These are phyloP conservation scores for Marmota monax DNA, from an alignment of 2,113 vertebrate genomes.

Conservation along the genomic window DNA sequence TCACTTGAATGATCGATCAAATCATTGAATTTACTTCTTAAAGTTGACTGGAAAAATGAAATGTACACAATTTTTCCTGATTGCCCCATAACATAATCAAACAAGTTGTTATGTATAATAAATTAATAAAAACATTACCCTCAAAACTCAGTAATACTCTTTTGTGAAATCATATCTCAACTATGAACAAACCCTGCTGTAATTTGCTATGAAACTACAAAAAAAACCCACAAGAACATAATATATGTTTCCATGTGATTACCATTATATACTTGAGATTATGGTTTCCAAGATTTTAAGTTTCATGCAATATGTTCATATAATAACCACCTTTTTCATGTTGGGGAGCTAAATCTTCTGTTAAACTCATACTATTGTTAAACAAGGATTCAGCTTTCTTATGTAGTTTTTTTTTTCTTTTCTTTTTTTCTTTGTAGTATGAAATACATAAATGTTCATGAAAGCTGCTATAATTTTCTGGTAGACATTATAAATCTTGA, in stretches of 20 bases:
- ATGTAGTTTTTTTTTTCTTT: conserved; percentile 25
- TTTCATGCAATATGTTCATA: not conserved
- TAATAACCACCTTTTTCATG: not conserved
- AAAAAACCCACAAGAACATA: not conserved
- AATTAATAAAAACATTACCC: conserved; percentile 6
- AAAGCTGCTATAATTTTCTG: conserved; percentile 52
- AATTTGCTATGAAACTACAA: not conserved
- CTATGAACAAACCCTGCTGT: conserved; percentile 7
- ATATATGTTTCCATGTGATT: conserved; percentile 2
- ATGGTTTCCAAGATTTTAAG: not conserved
- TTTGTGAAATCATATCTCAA: not conserved
- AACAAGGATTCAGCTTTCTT: conserved; percentile 21
- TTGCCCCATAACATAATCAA: not conserved
- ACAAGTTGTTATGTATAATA: conserved; percentile 16
- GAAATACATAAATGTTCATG: conserved; percentile 2
- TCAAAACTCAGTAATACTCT: not conserved
- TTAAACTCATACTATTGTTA: conserved; percentile 23
- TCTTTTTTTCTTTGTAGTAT: not conserved
- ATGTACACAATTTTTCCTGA: conserved; percentile 7
- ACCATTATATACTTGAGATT: not conserved
- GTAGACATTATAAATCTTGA: not conserved
- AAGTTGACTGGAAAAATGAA: not conserved
- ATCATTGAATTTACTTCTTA: conserved; percentile 46
- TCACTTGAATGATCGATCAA: not conserved
- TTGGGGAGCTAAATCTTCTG: conserved; percentile 10